Evolutionary conservation across 2,113 vertebrate genomes (phyloP), one percentile per base, ranked within the genome.

Genomic region (Opisthocomus hoazin): DNA sequence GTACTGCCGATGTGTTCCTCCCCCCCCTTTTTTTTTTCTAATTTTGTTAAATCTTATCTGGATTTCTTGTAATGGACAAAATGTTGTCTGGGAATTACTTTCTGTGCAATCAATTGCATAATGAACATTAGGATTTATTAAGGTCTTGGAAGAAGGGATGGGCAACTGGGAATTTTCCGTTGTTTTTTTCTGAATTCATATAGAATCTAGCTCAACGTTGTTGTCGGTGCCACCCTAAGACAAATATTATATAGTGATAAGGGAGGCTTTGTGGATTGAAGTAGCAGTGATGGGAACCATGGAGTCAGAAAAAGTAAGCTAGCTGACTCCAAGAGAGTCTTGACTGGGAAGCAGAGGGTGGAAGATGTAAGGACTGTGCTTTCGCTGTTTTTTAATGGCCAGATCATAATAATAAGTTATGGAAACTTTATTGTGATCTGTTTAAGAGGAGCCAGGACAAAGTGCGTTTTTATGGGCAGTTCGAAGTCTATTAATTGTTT

Each of bases 1-100:
- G 15, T 69, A 37, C 22, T 58, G 15, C 15, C 5, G 0, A 21
- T 75, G 16, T 14, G 15, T 24, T 4, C 1, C 4, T 18, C 8
- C 17, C 5, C 3, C 1, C 1, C 10, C 5, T 24, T 63, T 61
- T 41, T 17, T 15, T 30, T 22, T 43, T 24, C 9, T 3, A 27
- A 34, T 50, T 12, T 54, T 76, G 14, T 23, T 73, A 75, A 74
- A 39, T 37, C 11, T 53, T 21, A 22, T 58, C 24, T 60, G n/a
- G 18, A 51, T 75, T 84, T 66, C 37, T 7, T 56, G 14, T 68
- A 36, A 11, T 26, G 5, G 75, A 14, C 0, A 4, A 46, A 75
- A 37, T 43, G 29, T 27, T 81, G 15, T 66, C 45, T 8, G 10
- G 24, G n/a, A 75, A 39, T 75, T 69, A 54, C 3, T 17, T 77